Conservation (phyloP, 1,140 invertebrate genomes). For the Calephelis nemesis region DNA sequence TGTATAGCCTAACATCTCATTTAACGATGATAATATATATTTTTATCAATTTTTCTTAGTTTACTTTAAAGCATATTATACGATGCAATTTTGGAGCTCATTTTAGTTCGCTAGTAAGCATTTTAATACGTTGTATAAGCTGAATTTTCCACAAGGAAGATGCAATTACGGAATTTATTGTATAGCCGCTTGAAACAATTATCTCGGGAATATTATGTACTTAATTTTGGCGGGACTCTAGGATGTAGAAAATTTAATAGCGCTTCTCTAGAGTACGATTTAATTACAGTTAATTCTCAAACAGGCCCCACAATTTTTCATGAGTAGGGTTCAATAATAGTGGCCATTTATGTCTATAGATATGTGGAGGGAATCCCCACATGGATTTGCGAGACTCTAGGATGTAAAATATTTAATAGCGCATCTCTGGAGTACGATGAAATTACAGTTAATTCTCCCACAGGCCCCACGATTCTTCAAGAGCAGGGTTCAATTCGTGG, state of each 20-base stretch:
- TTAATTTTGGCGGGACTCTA: constrained; percentile 4
- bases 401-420: constrained; percentile 14
- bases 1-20: too few species aligned
- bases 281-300: constrained; percentile 41
- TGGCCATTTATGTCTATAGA: constrained; percentile 98
- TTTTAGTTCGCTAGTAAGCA: background rate
- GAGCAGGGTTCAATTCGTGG: constrained; percentile 93
- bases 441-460: constrained; percentile 39
- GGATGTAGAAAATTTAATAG: background rate
- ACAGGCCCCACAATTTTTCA: constrained; percentile 90
- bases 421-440: constrained; percentile 20
- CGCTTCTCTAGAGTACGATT: constrained; percentile 10
- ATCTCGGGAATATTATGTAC: constrained; percentile 16
- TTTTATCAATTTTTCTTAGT: too few species aligned
- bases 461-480: constrained; percentile 91
- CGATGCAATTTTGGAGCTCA: constrained; percentile 1
- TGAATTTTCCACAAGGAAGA: constrained; percentile 1
- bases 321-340: constrained; percentile 89
- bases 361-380: constrained; percentile 96
- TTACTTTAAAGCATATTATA: background rate
- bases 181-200: constrained; percentile 3
- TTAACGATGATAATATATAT: too few species aligned
- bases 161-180: constrained; percentile 6
- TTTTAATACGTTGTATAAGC: background rate
- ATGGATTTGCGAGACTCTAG: too few species aligned